Conservation (phyloP, 1,140 invertebrate genomes). For the Diprion similis region DNA sequence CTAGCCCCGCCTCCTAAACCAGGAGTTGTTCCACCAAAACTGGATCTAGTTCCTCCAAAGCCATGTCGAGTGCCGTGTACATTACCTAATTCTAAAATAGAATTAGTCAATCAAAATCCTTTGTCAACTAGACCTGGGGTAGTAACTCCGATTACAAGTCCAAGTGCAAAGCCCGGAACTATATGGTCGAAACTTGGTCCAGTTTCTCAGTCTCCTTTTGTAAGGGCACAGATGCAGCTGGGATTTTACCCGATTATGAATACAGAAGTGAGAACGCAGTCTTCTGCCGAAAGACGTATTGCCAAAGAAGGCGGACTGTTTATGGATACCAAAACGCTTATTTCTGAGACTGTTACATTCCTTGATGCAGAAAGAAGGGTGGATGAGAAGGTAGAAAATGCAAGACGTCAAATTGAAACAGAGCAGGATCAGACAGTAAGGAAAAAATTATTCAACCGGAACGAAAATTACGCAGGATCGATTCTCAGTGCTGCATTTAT, state of each 20-base stretch:
- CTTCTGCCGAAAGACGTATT: slow-evolving; percentile 56
- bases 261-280: slow-evolving; percentile 45
- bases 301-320: slow-evolving; percentile 34
- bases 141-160: slow-evolving; percentile 45
- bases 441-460: slow-evolving; percentile 41
- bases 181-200: slow-evolving; percentile 59
- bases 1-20: slow-evolving; percentile 55
- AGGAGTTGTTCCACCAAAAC: slow-evolving; percentile 52
- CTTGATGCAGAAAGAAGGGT: slow-evolving; percentile 48
- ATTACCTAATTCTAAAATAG: slow-evolving; percentile 38
- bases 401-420: slow-evolving; percentile 34
- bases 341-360: slow-evolving; percentile 46
- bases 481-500: slow-evolving; percentile 51
- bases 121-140: slow-evolving; percentile 47
- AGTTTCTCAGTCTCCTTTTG: slow-evolving; percentile 58
- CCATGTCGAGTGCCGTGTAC: slow-evolving; percentile 58
- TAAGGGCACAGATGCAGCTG: slow-evolving; percentile 56
- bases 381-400: slow-evolving; percentile 50
- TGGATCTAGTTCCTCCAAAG: slow-evolving; percentile 57
- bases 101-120: slow-evolving; percentile 50
- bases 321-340: slow-evolving; percentile 37
- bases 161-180: slow-evolving; percentile 41
- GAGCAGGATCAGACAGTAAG: slow-evolving; percentile 36
- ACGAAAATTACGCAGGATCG: slow-evolving; percentile 46
- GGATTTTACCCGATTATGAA: slow-evolving; percentile 36